Percentiles rank a stretch among this genome's conserved stretches.
Evolutionary conservation across 1,140 invertebrate genomes (phyloP).

Genomic region (Zaprionus capensis): DNA sequence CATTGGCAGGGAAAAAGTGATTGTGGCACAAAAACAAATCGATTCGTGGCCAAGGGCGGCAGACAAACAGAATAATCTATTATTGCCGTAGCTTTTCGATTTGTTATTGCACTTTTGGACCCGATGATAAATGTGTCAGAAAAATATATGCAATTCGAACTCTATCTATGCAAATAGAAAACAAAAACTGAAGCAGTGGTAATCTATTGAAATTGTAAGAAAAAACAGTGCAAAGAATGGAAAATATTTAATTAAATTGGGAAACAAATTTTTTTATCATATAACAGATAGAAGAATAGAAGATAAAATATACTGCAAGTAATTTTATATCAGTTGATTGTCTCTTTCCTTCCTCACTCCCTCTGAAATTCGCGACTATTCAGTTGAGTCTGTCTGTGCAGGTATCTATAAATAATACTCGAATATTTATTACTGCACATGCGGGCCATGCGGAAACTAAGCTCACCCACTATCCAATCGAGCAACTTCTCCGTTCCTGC

Average conservation of each 20-base stretch:
- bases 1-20: background rate
- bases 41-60: background rate
- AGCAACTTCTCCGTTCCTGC: constrained; percentile 7
- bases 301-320: background rate
- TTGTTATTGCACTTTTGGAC: background rate
- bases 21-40: constrained; percentile 9
- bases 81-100: background rate
- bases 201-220: background rate
- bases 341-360: background rate
- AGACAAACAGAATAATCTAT: constrained; percentile 17
- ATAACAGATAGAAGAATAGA: no score
- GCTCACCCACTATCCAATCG: background rate
- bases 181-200: background rate
- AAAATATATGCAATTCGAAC: background rate
- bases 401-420: constrained; percentile 15
- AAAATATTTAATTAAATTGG: no score
- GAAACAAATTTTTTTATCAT: no score
- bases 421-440: constrained; percentile 27
- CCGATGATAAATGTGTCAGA: constrained; percentile 15
- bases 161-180: background rate
- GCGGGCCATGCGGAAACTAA: background rate
- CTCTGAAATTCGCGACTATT: background rate
- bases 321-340: background rate
- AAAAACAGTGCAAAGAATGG: background rate
- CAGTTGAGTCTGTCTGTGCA: background rate